Base-by-base conservation (phyloP, 2,797 vertebrate genomes). In the Phataginus tetradactyla region DNA sequence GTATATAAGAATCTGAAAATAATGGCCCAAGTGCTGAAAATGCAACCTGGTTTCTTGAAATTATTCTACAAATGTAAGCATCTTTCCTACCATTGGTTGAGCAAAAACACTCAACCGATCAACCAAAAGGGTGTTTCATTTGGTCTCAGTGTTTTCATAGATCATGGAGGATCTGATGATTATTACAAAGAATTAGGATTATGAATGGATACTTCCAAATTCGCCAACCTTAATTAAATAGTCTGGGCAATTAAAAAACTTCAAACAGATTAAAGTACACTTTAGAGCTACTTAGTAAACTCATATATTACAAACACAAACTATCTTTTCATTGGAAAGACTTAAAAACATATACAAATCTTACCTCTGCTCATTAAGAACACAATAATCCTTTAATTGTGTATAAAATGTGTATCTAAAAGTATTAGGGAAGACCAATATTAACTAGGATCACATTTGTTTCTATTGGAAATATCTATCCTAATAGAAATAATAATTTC, bases 401-500 rank as follows among this genome's bases (percentile, higher is more conserved):
- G 53, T 79, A 34, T 49, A 79, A 86, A 55, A 59, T 59, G 68
- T 8, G 1, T 66, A 37, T 57, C 39, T 51, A 71, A 51, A 77
- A 90, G 61, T 39, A 68, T 69, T 42, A 53, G n/a, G 45, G 64
- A 83, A 66, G 11, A 59, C 8, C 63, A 84, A 59, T 20, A 84
- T 75, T 18, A 91, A 77, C 15, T 42, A 69, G 57, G 66, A 86
- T 94, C 10, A 29, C 49, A 81, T 66, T 14, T 88, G 68, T 83
- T 88, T 79, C 53, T 27, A 80, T 9, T 72, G 42, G 55, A 92
- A 86, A 92, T 32, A 17, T 57, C 37, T 80, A 64, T 66, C 66
- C 29, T 64, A 81, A 29, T 80, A 91, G 37, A 86, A 95, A 75
- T 53, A 87, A 92, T 4, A 66, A 80, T 95, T 75, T 92, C n/a